Base-by-base conservation (phyloP, 2,113 vertebrate genomes). In the Columba livia region DNA sequence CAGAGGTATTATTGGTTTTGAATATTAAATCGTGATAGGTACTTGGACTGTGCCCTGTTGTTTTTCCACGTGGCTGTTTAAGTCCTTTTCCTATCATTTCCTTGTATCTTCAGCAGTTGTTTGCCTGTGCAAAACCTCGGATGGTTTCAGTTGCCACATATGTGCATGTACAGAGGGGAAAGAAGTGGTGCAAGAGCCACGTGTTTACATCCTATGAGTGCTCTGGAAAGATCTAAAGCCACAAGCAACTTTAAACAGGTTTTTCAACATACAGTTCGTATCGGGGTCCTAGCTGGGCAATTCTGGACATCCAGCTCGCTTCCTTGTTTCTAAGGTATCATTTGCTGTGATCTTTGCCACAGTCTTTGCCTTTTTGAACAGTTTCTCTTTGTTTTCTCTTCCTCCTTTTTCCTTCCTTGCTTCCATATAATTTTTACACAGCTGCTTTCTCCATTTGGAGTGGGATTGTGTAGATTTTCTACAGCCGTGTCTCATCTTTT, bases 111-210 rank as follows among this genome's bases (percentile, higher is more conserved):
- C 34, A 71, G 51, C 19, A 62, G 9, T 17, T 40, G n/a, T 50
- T 78, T 70, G 8, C 9, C 21, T 58, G 8, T 53, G 44, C 26
- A 65, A 71, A 79, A 56, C 28, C 2, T 18, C 44, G 4, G 44
- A 47, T 47, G 18, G 19, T 47, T 47, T 47, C 44, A 47, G 5
- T 47, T 47, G 18, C 18, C 44, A 47, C 18, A 1, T 5, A 3
- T 75, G 17, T 44, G 28, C 17, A 2, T 28, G 11, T 9, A 23
- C 9, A 42, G 13, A 62, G 11, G 23, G 12, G 31, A 24, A 78
- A 54, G 14, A 51, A 79, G 11, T n/a, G 38, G 8, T 2, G 1
- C 0, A 2, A 61, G 21, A 18, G 5, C 47, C 12, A 12, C 3
- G 1, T 3, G 3, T 66, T 85, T 82, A 18, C n/a, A 70, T 24